Percentiles rank a stretch among this genome's conserved stretches.
Evolutionary conservation across 2,113 vertebrate genomes (phyloP).

Genomic region (Nettapus auritus): DNA sequence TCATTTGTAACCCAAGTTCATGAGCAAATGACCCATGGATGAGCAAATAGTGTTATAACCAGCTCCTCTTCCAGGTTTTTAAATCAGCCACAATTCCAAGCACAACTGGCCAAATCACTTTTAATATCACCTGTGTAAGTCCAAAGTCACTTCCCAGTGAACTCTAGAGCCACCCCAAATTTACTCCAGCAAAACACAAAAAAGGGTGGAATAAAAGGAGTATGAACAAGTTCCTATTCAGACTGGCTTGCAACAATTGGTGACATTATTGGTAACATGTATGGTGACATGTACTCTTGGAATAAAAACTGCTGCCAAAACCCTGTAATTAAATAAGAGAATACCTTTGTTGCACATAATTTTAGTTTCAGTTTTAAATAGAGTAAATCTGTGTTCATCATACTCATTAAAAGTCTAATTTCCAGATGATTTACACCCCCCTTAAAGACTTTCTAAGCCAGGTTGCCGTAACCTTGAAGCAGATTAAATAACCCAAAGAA

Average conservation of each 20-base stretch:
- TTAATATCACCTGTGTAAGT: not conserved
- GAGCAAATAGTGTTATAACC: not conserved
- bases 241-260: not conserved
- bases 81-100: not conserved
- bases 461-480: not conserved
- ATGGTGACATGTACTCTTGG: not conserved
- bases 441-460: not conserved
- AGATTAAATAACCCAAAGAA: not conserved
- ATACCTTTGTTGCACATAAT: not conserved
- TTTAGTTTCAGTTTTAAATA: not conserved
- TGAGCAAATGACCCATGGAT: not conserved
- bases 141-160: not conserved
- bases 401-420: not conserved
- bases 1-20: not conserved
- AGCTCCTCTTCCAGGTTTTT: not conserved
- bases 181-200: not conserved
- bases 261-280: not conserved
- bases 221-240: not conserved
- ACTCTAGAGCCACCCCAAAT: not conserved
- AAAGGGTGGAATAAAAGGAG: not conserved
- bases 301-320: not conserved
- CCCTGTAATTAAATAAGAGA: not conserved
- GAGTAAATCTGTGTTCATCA: not conserved
- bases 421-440: not conserved
- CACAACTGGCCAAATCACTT: not conserved